Percentiles rank a stretch among this genome's conserved stretches.
Conservation (phyloP, 1,140 invertebrate species). For the Brachionus angularis region DNA sequence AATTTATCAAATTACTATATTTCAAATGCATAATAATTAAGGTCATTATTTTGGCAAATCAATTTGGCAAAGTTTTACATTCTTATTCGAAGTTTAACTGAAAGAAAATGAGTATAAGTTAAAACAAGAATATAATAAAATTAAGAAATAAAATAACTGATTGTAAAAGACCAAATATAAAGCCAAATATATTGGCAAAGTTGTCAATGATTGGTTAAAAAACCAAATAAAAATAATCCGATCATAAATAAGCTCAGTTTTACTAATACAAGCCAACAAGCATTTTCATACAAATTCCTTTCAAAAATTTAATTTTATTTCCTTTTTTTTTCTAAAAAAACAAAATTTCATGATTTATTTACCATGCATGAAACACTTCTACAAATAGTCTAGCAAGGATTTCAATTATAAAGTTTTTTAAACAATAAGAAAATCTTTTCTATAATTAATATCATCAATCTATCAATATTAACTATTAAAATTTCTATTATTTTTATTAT, state of each 20-base stretch:
- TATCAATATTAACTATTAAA: no score
- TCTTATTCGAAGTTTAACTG: no score
- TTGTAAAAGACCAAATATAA: slow-evolving; percentile 83
- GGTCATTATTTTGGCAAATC: no score
- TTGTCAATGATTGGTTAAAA: slow-evolving; percentile 94
- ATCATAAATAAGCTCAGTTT: slow-evolving; percentile 72
- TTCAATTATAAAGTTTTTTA: no score
- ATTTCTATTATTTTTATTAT: no score
- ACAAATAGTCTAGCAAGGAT: slow-evolving; percentile 83
- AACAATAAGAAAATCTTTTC: no score
- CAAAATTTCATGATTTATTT: no score
- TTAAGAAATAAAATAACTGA: slow-evolving; percentile 84
- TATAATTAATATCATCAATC: no score
- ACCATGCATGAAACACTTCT: slow-evolving; percentile 70
- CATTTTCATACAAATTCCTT: slow-evolving; percentile 59
- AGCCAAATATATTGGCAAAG: slow-evolving; percentile 84
- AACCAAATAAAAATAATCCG: slow-evolving; percentile 73
- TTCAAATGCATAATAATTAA: no score
- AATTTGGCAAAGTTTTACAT: no score
- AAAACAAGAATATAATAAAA: slow-evolving; percentile 67
- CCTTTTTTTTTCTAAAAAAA: no score
- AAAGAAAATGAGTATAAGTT: slow-evolving; percentile 69
- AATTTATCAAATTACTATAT: no score
- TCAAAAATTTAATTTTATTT: slow-evolving; percentile 65
- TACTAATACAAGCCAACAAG: slow-evolving; percentile 69